Evolutionary conservation across 2,888 invertebrate species (phyloP), one percentile per base, ranked within the genome.

Genomic region (Drosophila putrida): DNA sequence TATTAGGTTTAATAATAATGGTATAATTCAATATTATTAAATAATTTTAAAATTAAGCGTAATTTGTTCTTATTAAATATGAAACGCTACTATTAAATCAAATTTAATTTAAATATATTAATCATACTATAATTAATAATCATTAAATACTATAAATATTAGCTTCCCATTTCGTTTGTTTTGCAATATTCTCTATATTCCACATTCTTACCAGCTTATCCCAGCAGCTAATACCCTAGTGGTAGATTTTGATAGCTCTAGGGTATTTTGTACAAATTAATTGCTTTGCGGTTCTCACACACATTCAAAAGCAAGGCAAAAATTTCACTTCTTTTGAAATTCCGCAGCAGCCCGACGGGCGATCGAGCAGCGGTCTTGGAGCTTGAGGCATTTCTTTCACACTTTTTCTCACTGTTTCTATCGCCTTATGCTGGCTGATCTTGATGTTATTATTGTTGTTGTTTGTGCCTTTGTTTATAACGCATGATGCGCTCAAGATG

Each of bases 241-340:
- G 1, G 33, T 6, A 4, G 4, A 10, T 27, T 59, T 61, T 53
- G 35, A 47, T 63, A 4, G 61, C 28, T 67, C 13, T 11, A 75
- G 82, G 64, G 89, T 88, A 88, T 80, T 68, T 63, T 58, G 69
- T 69, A 63, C 87, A 83, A 83, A 88, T 88, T 83, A 87, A 87
- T 80, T 89, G 89, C 80, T 75, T 79, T 71, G 72, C 88, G 79
- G 82, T 85, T 90, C 87, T 84, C 89, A 79, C 81, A 82, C 75
- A 75, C 70, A 75, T 43, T 55, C 33, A 27, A 35, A 55, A 79
- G 69, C 66, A 54, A 62, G 71, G 88, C 83, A 78, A 78, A 89
- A 89, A 90, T 90, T 88, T 90, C 82, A 87, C 89, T 89, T 84
- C 88, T 77, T 79, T 81, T 89, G 74, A 89, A 89, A 90, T 90